Evolutionary conservation across 1,140 invertebrate species (phyloP).

Genomic region (Dreissena rostriformis): DNA sequence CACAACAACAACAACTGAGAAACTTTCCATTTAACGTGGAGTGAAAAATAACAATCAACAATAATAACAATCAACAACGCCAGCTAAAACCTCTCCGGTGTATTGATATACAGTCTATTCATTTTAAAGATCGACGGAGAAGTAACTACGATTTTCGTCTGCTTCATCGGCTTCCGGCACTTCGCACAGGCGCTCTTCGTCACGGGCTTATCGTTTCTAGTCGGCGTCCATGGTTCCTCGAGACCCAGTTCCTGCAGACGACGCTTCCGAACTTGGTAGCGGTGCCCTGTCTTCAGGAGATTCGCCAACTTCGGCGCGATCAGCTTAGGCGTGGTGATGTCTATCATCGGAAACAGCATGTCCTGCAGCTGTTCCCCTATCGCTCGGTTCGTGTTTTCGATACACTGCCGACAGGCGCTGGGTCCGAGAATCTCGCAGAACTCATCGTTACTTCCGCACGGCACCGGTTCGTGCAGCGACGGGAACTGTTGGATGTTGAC

Average conservation of each 20-base stretch:
- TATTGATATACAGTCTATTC: no score
- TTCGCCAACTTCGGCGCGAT: constrained; percentile 51
- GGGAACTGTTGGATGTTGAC: constrained; percentile 42
- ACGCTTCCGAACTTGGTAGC: constrained; percentile 19
- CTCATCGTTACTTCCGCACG: constrained; percentile 39
- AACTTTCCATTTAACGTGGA: no score
- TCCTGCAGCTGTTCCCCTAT: constrained; percentile 64
- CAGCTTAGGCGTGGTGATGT: constrained; percentile 55
- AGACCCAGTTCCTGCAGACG: constrained; percentile 25
- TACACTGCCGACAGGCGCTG: constrained; percentile 61
- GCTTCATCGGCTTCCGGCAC: constrained; percentile 33
- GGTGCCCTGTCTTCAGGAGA: constrained; percentile 28
- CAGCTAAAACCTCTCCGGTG: no score
- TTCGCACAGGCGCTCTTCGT: constrained; percentile 19
- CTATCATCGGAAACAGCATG: constrained; percentile 61
- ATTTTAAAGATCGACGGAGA: not conserved
- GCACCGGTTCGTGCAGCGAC: constrained; percentile 37
- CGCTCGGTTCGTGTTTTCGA: constrained; percentile 64
- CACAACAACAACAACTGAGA: no score
- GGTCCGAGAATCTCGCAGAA: constrained; percentile 69
- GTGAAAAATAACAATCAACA: no score
- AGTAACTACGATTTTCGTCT: not conserved
- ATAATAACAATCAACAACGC: no score
- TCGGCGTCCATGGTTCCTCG: not conserved
- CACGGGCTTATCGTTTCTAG: constrained; percentile 21